Conservation (phyloP, 2,797 vertebrate genomes). For the Melanitta fusca region DNA sequence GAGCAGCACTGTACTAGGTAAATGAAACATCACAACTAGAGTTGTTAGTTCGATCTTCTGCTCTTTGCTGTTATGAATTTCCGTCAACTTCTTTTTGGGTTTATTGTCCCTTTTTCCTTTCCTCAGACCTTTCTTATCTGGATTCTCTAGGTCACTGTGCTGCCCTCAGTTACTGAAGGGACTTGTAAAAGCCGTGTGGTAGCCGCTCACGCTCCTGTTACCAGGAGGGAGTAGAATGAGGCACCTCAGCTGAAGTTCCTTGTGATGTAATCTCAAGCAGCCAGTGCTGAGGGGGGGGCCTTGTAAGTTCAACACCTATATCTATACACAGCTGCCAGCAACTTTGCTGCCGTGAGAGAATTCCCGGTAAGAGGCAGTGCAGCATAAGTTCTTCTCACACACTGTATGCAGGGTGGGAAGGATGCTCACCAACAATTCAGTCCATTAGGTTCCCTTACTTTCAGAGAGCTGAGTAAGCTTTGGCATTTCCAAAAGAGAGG, state of each 20-base stretch:
- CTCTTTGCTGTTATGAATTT: background rate
- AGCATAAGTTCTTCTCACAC: background rate
- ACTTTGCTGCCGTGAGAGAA: background rate
- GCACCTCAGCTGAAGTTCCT: background rate
- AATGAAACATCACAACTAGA: background rate
- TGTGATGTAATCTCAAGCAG: background rate
- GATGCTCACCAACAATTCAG: background rate
- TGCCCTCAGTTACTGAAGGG: background rate
- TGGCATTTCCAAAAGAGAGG: background rate
- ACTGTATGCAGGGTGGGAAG: background rate
- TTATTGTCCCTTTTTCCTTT: background rate
- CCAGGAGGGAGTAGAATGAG: background rate
- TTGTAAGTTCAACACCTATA: background rate
- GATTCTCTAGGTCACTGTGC: background rate
- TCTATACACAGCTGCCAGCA: background rate
- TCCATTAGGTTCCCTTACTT: background rate
- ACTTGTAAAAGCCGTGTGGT: background rate
- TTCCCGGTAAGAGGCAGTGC: background rate
- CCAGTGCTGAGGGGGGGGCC: background rate
- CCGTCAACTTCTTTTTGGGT: background rate
- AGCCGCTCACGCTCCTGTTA: rapidly evolving
- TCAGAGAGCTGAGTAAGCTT: background rate
- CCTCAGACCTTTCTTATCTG: background rate
- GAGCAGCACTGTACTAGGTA: background rate
- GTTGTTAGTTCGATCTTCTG: background rate